These are phyloP conservation scores for Lepilemur ruficaudatus DNA, from an alignment of 2,797 vertebrate genomes.

Conservation along the genomic window DNA sequence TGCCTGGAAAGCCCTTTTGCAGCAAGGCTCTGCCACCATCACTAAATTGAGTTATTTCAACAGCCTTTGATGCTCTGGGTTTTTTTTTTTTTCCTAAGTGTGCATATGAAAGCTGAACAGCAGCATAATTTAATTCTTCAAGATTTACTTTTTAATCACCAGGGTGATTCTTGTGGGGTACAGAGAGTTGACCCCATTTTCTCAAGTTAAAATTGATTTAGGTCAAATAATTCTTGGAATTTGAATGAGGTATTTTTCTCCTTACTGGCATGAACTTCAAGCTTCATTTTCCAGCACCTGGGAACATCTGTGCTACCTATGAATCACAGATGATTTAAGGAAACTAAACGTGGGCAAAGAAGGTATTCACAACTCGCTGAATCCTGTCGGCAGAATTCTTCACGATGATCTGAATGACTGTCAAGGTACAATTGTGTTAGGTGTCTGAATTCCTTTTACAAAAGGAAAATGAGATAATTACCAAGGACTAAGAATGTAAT, in stretches of 20 bases:
- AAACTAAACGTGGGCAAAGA: slow-evolving; percentile 31
- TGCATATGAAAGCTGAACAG: slow-evolving; percentile 62
- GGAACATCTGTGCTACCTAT: slow-evolving; percentile 60
- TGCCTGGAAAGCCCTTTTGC: slow-evolving; percentile 33
- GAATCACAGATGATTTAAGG: slow-evolving; percentile 38
- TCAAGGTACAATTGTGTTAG: background rate
- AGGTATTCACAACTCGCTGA: slow-evolving; percentile 2
- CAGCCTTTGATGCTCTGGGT: slow-evolving; percentile 69
- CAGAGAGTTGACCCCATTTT: slow-evolving; percentile 74
- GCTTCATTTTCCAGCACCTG: slow-evolving; percentile 66
- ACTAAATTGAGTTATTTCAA: slow-evolving; percentile 77
- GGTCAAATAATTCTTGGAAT: slow-evolving; percentile 73
- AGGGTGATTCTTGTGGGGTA: slow-evolving; percentile 64
- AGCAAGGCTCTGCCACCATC: slow-evolving; percentile 43
- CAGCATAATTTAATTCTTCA: slow-evolving; percentile 76
- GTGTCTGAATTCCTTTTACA: slow-evolving; percentile 52
- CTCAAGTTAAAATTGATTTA: slow-evolving; percentile 73
- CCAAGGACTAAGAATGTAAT: slow-evolving; percentile 43
- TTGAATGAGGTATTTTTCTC: slow-evolving; percentile 71
- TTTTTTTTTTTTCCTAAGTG: background rate
- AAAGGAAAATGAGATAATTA: slow-evolving; percentile 65
- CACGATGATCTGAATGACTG: background rate
- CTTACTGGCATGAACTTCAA: slow-evolving; percentile 41
- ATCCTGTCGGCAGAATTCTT: slow-evolving; percentile 17
- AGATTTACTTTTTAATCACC: slow-evolving; percentile 76